Base-by-base conservation (phyloP, 2,888 invertebrate species). In the Phaedon cochleariae region DNA sequence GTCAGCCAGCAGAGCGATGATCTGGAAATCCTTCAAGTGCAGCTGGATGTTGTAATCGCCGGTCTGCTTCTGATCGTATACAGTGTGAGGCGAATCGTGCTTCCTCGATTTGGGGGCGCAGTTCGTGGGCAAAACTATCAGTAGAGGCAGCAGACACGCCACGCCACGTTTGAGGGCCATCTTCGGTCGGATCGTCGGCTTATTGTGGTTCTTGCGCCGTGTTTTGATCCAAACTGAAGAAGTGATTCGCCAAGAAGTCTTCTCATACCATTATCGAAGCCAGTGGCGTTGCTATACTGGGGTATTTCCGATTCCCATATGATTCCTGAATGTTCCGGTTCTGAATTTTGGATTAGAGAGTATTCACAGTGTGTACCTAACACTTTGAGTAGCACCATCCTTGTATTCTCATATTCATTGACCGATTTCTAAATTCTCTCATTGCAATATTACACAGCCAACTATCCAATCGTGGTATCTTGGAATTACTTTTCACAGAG, bases 41-140 rank as follows among this genome's bases (percentile, higher is more conserved):
- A 94, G 85, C 79, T 92, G 92, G 71, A 94, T 89, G 82, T 94
- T 94, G 73, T 91, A 86, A 74, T 92, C 90, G 18, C 94, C 94
- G 2, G 87, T 89, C 84, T 94, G 94, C 49, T 90, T 87, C 82
- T 94, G 93, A 81, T 94, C 92, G 82, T 85, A 87, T 62, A 77
- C 81, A 49, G 77, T 76, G 6, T 78, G 73, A 0, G 76, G 74
- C 31, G 46, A 49, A 29, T 62, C 61, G 20, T 60, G 72, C 53
- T 59, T 64, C 58, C 73, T 76, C 21, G 71, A 65, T 53, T 70
- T 69, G 9, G 71, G 71, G 6, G 74, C 74, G 58, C 69, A 59
- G 10, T 64, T 34, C 18, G 34, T 54, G 1, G 62, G 57, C 34
- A 57, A 7, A 41, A 69, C 20, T 7, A 59, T 20, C 58, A 63